Evolutionary conservation across 2,797 vertebrate species (phyloP).

Genomic region (Synaphobranchus kaupii): DNA sequence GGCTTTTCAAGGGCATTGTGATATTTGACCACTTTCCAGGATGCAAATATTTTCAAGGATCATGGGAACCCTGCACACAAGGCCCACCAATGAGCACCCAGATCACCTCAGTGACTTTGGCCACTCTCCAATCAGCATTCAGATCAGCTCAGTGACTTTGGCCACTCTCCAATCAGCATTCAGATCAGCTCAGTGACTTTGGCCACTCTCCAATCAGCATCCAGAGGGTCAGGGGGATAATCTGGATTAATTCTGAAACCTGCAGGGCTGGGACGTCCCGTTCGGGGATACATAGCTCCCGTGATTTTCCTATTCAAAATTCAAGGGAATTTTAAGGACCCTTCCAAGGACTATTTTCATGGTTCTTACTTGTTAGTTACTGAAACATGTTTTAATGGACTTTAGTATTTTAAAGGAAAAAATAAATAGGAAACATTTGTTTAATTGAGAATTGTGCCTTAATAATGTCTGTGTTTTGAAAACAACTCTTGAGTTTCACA

Average conservation of each 20-base stretch:
- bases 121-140: background rate
- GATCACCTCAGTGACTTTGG: background rate
- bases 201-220: background rate
- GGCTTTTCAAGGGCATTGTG: background rate
- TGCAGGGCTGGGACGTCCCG: background rate
- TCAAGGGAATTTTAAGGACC: background rate
- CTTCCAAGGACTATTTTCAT: too few relatives aligned
- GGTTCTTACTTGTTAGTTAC: too few relatives aligned
- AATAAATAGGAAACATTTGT: background rate
- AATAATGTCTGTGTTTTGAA: background rate
- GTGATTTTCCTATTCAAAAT: background rate
- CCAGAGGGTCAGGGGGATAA: background rate
- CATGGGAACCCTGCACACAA: background rate
- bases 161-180: background rate
- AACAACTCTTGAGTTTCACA: background rate
- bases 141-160: background rate
- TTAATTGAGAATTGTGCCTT: background rate
- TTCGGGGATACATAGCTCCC: background rate
- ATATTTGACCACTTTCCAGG: background rate
- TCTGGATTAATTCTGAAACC: background rate
- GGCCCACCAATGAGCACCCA: conserved; percentile 10
- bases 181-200: too few relatives aligned
- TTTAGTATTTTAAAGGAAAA: background rate
- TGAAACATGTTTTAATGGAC: too few relatives aligned
- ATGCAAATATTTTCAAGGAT: background rate